Conservation (phyloP, 2,113 vertebrate species). For the Chlorodrepanis virens region DNA sequence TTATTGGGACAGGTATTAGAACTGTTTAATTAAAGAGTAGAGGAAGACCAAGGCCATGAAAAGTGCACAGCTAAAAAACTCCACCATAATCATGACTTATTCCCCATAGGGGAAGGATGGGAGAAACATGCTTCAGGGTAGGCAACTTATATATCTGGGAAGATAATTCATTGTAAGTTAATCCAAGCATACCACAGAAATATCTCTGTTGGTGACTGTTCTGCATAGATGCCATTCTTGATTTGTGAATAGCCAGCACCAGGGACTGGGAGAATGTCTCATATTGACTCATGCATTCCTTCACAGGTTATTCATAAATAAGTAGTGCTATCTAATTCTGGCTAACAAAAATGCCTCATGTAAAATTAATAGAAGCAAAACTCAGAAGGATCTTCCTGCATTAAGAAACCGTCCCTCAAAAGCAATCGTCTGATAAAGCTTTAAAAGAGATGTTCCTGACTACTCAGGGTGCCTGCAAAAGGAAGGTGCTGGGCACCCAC, state of each 20-base stretch:
- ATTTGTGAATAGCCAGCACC: slow-evolving; percentile 9
- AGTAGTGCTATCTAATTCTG: neutral
- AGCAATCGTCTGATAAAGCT: neutral
- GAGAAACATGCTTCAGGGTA: neutral
- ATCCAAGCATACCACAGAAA: neutral
- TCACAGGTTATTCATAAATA: slow-evolving; percentile 44
- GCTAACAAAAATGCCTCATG: neutral
- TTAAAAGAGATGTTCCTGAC: neutral
- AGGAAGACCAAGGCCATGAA: neutral
- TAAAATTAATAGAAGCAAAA: slow-evolving; percentile 48
- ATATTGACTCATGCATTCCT: slow-evolving; percentile 19
- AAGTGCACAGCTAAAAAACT: neutral
- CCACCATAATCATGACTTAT: neutral
- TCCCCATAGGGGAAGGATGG: neutral
- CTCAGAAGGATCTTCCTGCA: neutral
- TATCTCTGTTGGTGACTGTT: neutral
- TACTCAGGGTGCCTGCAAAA: neutral
- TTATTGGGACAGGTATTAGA: neutral
- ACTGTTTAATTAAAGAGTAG: neutral
- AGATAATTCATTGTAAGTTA: neutral
- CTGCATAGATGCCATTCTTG: neutral
- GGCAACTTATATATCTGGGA: neutral
- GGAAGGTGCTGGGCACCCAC: neutral
- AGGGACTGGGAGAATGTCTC: neutral
- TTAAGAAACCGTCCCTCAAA: neutral